Evolutionary conservation across 2,797 vertebrate genomes (phyloP).

Genomic region (Gymnocypris eckloni): DNA sequence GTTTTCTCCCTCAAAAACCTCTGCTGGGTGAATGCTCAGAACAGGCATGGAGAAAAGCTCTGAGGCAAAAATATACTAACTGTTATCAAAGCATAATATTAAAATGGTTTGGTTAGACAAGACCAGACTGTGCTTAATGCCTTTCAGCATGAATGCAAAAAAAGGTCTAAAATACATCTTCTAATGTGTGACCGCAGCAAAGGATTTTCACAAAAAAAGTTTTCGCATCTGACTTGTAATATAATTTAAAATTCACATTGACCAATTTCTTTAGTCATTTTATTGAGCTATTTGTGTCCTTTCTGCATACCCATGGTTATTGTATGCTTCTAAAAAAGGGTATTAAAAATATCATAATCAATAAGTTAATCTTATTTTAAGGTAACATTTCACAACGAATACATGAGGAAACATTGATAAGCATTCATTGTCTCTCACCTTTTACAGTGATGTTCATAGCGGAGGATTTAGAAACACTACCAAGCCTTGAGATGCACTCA

Average conservation of each 20-base stretch:
- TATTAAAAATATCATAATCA: not conserved
- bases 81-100: not conserved
- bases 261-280: not conserved
- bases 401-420: not conserved
- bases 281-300: not conserved
- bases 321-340: not conserved
- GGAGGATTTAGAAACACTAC: conserved; percentile 45
- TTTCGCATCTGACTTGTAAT: not conserved
- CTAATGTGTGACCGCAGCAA: not conserved
- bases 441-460: conserved; percentile 60
- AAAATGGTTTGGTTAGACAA: not conserved
- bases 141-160: not conserved
- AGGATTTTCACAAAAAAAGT: not conserved
- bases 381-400: not conserved
- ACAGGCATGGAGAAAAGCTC: conserved; percentile 78
- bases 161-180: not conserved
- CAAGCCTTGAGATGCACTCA: conserved; percentile 65
- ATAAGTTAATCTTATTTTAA: not conserved
- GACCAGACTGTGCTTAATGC: not conserved
- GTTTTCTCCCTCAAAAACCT: conserved; percentile 69
- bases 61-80: conserved; percentile 54
- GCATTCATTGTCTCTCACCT: conserved; percentile 68
- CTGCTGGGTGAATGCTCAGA: conserved; percentile 64
- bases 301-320: not conserved
- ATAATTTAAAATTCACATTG: not conserved